Base-by-base conservation (phyloP, 2,113 vertebrate species). In the Stigmatopora argus region DNA sequence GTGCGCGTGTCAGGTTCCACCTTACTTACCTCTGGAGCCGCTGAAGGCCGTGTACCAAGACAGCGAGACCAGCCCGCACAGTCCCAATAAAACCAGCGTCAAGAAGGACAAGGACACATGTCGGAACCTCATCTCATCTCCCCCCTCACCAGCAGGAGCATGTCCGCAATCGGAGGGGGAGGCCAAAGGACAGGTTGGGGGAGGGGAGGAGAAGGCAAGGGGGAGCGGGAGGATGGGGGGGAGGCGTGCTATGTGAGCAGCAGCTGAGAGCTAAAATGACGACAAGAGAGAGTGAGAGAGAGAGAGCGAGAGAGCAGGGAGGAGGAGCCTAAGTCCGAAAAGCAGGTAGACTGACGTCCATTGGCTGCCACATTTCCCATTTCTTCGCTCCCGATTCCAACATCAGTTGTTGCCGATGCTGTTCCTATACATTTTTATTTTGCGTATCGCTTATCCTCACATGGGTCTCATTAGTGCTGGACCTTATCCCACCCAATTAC, bases 1-100 rank as follows among this genome's bases (percentile, higher is more conserved):
- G 35, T 23, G 31, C 53, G 14, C 17, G 2, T 8, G 19, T 49
- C 58, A 52, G 35, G 15, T 10, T 51, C 68, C 60, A 62, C 66
- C 85, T 89, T 89, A 97, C 85, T 89, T 89, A 97, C 96, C 96
- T 97, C 94, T 95, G 88, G 94, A 94, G 88, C 92, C 93, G 91
- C 93, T 91, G 92, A 96, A 96, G 81, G 95, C 95, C 80, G 95
- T 94, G 94, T 95, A 96, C 96, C 96, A 98, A 84, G 95, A 97
- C 62, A 98, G 89, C 64, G 96, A 98, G 82, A 97, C 88, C 82
- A 98, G 90, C 81, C 94, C 94, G 92, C 94, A 95, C 72, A 98
- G 90, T 84, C 92, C 94, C 88, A 94, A 92, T 84, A 96, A 91
- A 86, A 94, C 91, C 88, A 94, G 93, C 92, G 95, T 95, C 92